Evolutionary conservation across 92 coral and sea anemone genomes (phyloP), one percentile per base, ranked within the genome.

Genomic region (Palythoa caribaeorum): DNA sequence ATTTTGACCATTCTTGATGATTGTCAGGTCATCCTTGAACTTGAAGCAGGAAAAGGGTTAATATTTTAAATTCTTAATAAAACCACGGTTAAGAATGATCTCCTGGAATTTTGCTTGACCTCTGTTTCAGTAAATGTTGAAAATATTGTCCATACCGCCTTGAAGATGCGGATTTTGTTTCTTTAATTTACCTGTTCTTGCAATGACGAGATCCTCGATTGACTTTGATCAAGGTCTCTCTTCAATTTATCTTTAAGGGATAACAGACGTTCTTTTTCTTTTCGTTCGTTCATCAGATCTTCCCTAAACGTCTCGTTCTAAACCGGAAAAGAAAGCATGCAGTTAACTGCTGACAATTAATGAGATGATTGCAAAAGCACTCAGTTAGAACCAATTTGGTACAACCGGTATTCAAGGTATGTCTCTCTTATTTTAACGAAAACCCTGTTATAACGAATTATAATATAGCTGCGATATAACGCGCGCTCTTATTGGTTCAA

Each of bases 181-280:
- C 12, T 53, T 39, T 60, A 19, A 19, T 48, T 13, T 62, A 97
- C 99, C 98, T 97, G 99, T 73, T 97, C 99, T 70, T 97, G 99
- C 6, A 97, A 90, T 5, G 99, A 97, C 8, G 98, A 94, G 38
- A 97, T 97, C 76, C 99, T 88, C 6, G 99, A 97, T 80, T 97
- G 99, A 15, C 94, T 87, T 28, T 94, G 91, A 53, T 97, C 99
- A 50, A 95, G 86, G 38, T 97, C 99, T 80, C 99, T 88, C 79
- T 96, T 94, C 74, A 97, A 90, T 87, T 97, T 97, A 86, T 97
- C 99, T 83, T 97, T 97, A 71, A 95, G 92, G 3, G 99, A 94
- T 38, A 94, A 88, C 53, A 94, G 73, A 3, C 99, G 92, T 78
- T 97, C 99, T 73, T 96, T 97, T 78, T 97, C 99, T 84, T 97